Conservation (phyloP, 2,113 vertebrate genomes). For the Myotis davidii region DNA sequence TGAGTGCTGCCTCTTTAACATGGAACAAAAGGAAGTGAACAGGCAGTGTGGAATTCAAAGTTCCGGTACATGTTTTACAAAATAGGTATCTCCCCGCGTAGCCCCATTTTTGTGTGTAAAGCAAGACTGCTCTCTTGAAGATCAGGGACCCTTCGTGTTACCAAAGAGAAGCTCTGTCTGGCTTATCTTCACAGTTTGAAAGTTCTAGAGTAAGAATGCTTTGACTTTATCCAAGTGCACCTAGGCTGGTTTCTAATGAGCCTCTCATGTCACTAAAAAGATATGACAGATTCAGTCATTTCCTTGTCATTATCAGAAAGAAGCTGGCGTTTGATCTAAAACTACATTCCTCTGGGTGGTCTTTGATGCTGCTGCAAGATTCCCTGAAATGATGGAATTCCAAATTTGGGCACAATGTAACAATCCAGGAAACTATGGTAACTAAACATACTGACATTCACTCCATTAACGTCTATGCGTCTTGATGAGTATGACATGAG, state of each 20-base stretch:
- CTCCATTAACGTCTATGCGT: not conserved
- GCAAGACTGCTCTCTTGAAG: not conserved
- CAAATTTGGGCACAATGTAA: not conserved
- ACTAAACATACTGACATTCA: not conserved
- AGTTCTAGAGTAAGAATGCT: conserved; percentile 51
- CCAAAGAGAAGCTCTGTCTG: not conserved
- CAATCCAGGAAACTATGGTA: conserved; percentile 44
- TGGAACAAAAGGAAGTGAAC: not conserved
- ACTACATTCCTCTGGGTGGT: not conserved
- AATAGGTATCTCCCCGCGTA: not conserved
- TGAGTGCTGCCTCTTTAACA: not conserved
- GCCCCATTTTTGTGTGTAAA: not conserved
- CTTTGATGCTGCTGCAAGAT: not conserved
- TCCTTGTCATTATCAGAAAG: conserved; percentile 49
- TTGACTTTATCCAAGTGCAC: conserved; percentile 56
- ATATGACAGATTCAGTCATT: conserved; percentile 28
- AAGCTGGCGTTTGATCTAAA: conserved; percentile 63
- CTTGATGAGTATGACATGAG: not conserved
- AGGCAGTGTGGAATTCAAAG: not conserved
- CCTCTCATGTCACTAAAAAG: conserved; percentile 1
- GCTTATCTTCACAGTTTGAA: conserved; percentile 21
- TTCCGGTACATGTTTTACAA: not conserved
- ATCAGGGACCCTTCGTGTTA: not conserved
- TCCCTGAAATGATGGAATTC: conserved; percentile 34
- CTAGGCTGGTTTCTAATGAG: conserved; percentile 42